These are phyloP conservation scores for Epizoanthus ramosus DNA, from an alignment of 92 coral and sea anemone species.

Conservation along the genomic window DNA sequence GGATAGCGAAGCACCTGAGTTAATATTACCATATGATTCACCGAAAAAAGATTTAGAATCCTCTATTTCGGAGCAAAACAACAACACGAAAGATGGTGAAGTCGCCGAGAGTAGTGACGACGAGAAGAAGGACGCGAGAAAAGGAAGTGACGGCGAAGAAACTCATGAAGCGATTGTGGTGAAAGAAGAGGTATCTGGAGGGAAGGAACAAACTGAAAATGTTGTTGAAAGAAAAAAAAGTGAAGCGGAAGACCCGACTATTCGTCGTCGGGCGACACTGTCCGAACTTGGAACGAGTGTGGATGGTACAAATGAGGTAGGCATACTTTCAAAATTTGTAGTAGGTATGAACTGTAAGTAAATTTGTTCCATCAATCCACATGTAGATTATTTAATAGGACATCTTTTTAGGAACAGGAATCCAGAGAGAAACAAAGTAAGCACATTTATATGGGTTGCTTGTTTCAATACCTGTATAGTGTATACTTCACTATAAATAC, in stretches of 20 bases:
- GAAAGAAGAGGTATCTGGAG: background rate
- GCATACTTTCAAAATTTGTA: too few relatives aligned
- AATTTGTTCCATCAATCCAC: too few relatives aligned
- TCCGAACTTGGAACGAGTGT: slow-evolving; percentile 38
- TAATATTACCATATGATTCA: background rate
- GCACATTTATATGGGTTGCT: too few relatives aligned
- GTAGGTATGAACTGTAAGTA: too few relatives aligned
- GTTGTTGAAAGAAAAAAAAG: slow-evolving; percentile 15
- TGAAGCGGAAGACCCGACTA: slow-evolving; percentile 14
- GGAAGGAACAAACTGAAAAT: background rate
- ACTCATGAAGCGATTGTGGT: background rate
- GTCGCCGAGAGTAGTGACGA: slow-evolving; percentile 12
- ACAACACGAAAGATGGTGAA: background rate
- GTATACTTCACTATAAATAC: too few relatives aligned
- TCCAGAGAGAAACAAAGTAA: too few relatives aligned
- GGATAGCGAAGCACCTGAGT: background rate
- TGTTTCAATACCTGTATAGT: too few relatives aligned
- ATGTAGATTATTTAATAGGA: too few relatives aligned
- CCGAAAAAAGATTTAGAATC: slow-evolving; percentile 10
- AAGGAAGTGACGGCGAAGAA: slow-evolving; percentile 28
- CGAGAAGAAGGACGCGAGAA: slow-evolving; percentile 35
- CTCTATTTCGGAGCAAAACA: background rate
- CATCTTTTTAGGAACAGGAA: too few relatives aligned
- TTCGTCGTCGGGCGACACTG: slow-evolving; percentile 37
- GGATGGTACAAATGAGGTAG: background rate